phyloP scores from a whole-genome alignment of 2,888 invertebrate genomes.

The Tenthredo notha region DNA sequence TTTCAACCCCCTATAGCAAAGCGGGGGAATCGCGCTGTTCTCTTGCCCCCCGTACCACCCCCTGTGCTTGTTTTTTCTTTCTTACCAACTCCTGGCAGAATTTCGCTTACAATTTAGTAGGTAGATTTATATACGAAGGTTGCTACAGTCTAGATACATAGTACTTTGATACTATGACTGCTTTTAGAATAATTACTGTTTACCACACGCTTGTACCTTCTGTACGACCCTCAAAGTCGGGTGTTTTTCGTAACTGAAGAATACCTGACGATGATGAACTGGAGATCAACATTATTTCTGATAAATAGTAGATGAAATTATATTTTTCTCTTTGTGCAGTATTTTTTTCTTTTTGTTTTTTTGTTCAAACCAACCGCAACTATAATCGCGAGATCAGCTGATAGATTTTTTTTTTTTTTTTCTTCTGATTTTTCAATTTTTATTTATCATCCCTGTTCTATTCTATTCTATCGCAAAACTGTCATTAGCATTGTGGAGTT shows the following conservation, averaged over 20 bases:
- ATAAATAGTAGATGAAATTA: too few species aligned
- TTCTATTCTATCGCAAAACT: conserved; percentile 28
- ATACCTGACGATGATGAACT: too few species aligned
- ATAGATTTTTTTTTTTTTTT: too few species aligned
- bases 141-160: neutral
- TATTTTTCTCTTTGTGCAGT: too few species aligned
- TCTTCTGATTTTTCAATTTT: neutral
- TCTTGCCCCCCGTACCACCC: neutral
- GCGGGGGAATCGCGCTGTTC: neutral
- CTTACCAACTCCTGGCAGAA: neutral
- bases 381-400: neutral
- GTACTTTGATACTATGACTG: neutral
- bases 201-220: neutral
- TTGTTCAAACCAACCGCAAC: too few species aligned
- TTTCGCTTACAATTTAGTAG: neutral
- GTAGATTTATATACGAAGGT: neutral
- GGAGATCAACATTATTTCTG: neutral
- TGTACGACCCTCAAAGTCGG: neutral
- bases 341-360: too few species aligned
- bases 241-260: neutral
- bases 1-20: neutral
- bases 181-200: conserved; percentile 36
- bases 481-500: conserved; percentile 25
- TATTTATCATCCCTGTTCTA: neutral
- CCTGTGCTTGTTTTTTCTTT: neutral